Base-by-base conservation (phyloP, 1,140 invertebrate species). In the Choristoneura fumiferana region DNA sequence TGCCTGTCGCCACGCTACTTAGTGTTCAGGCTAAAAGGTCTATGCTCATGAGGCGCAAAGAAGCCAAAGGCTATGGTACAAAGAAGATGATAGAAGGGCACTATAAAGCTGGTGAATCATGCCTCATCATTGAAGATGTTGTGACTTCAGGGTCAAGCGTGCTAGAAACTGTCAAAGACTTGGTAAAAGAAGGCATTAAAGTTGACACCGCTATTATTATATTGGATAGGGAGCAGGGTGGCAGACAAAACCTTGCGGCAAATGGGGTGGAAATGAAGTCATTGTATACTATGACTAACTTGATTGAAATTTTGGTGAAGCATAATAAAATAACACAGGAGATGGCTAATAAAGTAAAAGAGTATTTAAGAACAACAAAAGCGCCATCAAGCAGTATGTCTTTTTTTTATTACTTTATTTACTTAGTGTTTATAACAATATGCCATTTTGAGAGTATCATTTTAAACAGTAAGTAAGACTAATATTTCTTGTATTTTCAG, bases 81-180 rank as follows among this genome's bases (percentile, higher is more conserved):
- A 99, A 98, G 81, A 98, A 98, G 84, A 77, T 98, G 12, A 95
- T 99, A 43, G 98, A 99, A 90, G 99, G 98, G 0, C 91, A 93
- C 45, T 99, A 93, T 76, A 91, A 93, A 54, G 71, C 85, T 35
- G 96, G 95, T 1, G 93, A 98, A 60, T 92, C 81, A 2, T 98
- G 97, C 75, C 79, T 99, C 0, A 96, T 99, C 55, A 93, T 99
- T 45, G 98, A 99, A 91, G 98, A 99, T 91, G 96, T 99, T 9
- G 94, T 99, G 0, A 98, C 98, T 1, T 97, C 96, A 68, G 98
- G 98, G 0, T 94, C 94, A 0, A 99, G 97, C 81, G 94, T 99
- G 45, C 77, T 98, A 61, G 98, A 99, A 86, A 99, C 98, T 6
- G 95, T 94, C 1, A 87, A 88, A 40, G 94, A 94, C 81, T 88